Evolutionary conservation across 2,797 vertebrate species (phyloP), one percentile per base, ranked within the genome.

Genomic region (Chaenodraco wilsoni): DNA sequence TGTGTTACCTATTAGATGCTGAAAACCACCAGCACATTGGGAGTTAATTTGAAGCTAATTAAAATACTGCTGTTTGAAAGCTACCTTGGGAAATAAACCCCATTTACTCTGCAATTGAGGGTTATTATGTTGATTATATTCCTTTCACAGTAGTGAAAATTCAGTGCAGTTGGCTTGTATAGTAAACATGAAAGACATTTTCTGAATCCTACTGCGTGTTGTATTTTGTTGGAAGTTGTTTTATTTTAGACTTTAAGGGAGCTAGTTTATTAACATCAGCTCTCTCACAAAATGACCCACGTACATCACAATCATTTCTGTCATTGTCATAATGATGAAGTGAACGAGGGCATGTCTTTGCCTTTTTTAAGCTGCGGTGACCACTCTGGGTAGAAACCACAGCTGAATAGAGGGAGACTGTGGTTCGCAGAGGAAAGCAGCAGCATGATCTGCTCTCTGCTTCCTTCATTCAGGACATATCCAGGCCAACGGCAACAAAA

Each of bases 331-430:
- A 71, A 74, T 65, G n/a, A 73, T 51, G 23, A 73, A 41, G 69
- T 74, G 57, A 69, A 68, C 11, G 37, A 72, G 82, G 87, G 79
- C 87, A 79, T 83, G 87, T 79, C 83, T 85, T 84, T 89, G 86
- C 90, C 91, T 94, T 94, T 95, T 94, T 94, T 87, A 87, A 81
- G 92, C 90, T 91, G 88, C 23, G 65, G 88, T 87, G 89, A 76
- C 85, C 83, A 84, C 87, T 91, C 76, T 76, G 91, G 89, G 84
- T 77, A 55, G 71, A 83, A 92, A 83, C 92, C 86, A 74, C 87
- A 86, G 76, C 23, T 69, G 77, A 82, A 76, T 48, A 80, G 69
- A 82, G 70, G 81, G 72, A 88, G 91, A 62, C 74, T 91, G 90
- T 64, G 92, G 92, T 91, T 76, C 44, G 16, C 75, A 67, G 31